Evolutionary conservation across 2,797 vertebrate genomes (phyloP).

Genomic region (Erithacus rubecula): DNA sequence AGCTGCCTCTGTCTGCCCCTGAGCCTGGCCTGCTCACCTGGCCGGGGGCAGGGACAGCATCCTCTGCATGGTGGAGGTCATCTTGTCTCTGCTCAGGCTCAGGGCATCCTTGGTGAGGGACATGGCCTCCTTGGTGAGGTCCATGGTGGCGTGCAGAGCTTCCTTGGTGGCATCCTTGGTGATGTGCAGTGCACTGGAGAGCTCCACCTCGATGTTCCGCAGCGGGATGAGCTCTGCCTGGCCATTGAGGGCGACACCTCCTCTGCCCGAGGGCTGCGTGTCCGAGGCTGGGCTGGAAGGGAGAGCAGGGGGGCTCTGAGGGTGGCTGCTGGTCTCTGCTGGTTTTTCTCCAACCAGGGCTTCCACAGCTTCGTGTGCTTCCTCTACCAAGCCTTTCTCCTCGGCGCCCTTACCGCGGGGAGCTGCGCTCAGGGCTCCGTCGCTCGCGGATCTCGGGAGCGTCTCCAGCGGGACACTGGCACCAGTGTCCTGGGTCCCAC

Average conservation of each 20-base stretch:
- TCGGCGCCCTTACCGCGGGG: background rate
- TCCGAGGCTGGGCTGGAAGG: constrained; percentile 54
- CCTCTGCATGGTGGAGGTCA: constrained; percentile 91
- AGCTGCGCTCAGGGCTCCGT: constrained; percentile 3
- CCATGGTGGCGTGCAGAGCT: constrained; percentile 89
- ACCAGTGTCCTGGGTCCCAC: constrained; percentile 60
- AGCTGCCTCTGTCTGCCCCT: background rate
- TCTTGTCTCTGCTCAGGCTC: constrained; percentile 84
- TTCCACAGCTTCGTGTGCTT: constrained; percentile 86
- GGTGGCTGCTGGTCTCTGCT: constrained; percentile 10
- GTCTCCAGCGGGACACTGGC: background rate
- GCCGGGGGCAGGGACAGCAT: constrained; percentile 82
- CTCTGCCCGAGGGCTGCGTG: constrained; percentile 44
- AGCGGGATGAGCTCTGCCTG: constrained; percentile 68
- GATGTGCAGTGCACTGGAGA: constrained; percentile 87
- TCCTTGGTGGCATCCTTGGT: constrained; percentile 95
- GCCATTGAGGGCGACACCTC: constrained; percentile 62
- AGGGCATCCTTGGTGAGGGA: constrained; percentile 93
- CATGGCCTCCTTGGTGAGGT: constrained; percentile 94
- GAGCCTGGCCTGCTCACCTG: constrained; percentile 67
- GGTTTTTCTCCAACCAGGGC: constrained; percentile 68
- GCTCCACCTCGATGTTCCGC: constrained; percentile 88
- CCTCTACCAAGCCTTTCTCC: constrained; percentile 76
- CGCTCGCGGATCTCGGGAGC: constrained; percentile 4
- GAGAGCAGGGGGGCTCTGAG: constrained; percentile 61